These are phyloP conservation scores for Zaprionus kolodkinae DNA, from an alignment of 1,140 invertebrate species.

Conservation along the genomic window DNA sequence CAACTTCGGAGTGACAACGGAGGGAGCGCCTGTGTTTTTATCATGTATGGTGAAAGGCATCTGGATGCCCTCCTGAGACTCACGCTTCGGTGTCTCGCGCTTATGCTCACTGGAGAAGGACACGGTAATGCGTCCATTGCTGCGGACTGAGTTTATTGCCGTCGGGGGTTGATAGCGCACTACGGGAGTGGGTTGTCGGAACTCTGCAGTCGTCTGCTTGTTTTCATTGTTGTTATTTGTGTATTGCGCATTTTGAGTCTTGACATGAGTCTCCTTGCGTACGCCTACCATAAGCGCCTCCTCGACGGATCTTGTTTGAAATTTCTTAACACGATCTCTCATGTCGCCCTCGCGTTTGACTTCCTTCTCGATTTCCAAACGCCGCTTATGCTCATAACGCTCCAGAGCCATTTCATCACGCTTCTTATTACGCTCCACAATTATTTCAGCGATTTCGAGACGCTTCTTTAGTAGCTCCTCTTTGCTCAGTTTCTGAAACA, in stretches of 20 bases:
- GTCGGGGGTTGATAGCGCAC: conserved; percentile 50
- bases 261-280: conserved; percentile 61
- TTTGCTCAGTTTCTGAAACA: conserved; percentile 74
- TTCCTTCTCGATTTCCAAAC: conserved; percentile 75
- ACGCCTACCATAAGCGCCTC: conserved; percentile 74
- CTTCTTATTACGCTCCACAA: conserved; percentile 79
- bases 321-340: conserved; percentile 75
- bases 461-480: conserved; percentile 71
- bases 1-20: conserved; percentile 16
- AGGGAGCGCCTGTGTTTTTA: conserved; percentile 14
- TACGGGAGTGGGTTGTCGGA: conserved; percentile 63
- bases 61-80: conserved; percentile 68
- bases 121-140: conserved; percentile 64
- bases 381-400: conserved; percentile 72
- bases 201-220: conserved; percentile 19
- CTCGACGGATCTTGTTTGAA: conserved; percentile 66
- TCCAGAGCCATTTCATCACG: conserved; percentile 72
- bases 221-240: conserved; percentile 8
- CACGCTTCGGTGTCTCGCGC: conserved; percentile 69
- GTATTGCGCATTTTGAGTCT: conserved; percentile 26
- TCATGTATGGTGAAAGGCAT: conserved; percentile 58
- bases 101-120: conserved; percentile 67
- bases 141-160: conserved; percentile 64
- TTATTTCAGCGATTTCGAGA: conserved; percentile 72
- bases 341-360: conserved; percentile 73